These are phyloP conservation scores for Plestiodon gilberti DNA, from an alignment of 2,113 vertebrate species.

Conservation along the genomic window DNA sequence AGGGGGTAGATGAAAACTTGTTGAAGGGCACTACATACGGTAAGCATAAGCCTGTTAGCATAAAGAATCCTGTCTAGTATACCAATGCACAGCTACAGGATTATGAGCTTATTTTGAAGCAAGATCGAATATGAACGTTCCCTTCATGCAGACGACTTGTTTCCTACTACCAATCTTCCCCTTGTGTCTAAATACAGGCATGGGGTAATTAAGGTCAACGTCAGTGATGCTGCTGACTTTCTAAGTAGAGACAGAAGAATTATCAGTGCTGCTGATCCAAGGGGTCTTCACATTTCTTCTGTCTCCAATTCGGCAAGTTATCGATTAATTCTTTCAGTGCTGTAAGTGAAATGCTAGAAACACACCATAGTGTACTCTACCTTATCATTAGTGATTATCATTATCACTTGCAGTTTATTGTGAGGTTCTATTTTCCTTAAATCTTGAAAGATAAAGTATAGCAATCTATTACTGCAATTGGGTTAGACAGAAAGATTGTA, in stretches of 20 bases:
- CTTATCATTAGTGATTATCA: not conserved
- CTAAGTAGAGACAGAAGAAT: not conserved
- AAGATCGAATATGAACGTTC: conserved; percentile 2
- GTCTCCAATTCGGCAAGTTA: not conserved
- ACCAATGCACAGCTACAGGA: not conserved
- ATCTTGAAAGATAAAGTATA: not conserved
- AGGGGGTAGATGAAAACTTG: not conserved
- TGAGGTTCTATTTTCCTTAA: not conserved
- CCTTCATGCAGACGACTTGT: not conserved
- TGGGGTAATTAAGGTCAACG: conserved; percentile 13
- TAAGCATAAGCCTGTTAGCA: not conserved
- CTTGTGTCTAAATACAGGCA: not conserved
- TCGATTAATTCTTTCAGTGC: not conserved
- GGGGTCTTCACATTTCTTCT: not conserved
- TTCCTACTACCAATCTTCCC: not conserved
- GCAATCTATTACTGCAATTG: not conserved
- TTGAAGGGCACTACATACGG: not conserved
- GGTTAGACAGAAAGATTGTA: not conserved
- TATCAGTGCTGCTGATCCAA: not conserved
- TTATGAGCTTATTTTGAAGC: not conserved
- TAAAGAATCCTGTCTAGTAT: not conserved
- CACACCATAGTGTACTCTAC: not conserved
- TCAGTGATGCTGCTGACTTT: not conserved
- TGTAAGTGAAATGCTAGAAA: not conserved
- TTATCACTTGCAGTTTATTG: not conserved